phyloP scores from a whole-genome alignment of 2,113 vertebrate species.

The Notothenia rossii region DNA sequence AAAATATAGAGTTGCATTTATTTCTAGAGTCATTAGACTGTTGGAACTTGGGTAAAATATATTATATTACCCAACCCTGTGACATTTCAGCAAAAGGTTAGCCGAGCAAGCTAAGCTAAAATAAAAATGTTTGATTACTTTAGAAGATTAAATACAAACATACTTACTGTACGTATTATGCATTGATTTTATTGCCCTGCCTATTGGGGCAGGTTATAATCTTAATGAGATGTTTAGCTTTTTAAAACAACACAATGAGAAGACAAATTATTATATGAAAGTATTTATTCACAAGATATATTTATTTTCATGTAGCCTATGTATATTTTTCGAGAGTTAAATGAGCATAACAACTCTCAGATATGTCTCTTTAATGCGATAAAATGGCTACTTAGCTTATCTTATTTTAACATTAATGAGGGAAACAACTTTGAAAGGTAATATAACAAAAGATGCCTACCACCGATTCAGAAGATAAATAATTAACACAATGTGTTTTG shows the following conservation, averaged over 20 bases:
- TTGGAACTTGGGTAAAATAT: neutral
- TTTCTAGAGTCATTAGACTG: neutral
- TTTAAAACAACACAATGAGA: neutral
- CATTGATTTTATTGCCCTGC: neutral
- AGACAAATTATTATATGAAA: neutral
- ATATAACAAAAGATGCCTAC: neutral
- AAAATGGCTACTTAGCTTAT: neutral
- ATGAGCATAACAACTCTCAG: neutral
- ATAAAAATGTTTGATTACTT: neutral
- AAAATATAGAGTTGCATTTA: constrained; percentile 6
- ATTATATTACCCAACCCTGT: neutral
- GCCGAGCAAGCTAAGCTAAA: neutral
- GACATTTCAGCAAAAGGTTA: neutral
- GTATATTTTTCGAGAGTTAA: neutral
- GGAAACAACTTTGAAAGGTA: neutral
- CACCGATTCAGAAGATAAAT: neutral
- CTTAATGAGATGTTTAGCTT: neutral
- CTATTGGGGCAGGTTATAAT: neutral
- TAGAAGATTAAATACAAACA: neutral
- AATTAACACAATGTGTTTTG: neutral
- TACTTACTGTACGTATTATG: neutral
- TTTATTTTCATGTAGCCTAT: neutral
- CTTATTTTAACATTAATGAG: neutral
- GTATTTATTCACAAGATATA: neutral
- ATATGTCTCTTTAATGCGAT: neutral